These are phyloP conservation scores for Galerucella calmariensis DNA, from an alignment of 2,888 invertebrate species.

Conservation along the genomic window DNA sequence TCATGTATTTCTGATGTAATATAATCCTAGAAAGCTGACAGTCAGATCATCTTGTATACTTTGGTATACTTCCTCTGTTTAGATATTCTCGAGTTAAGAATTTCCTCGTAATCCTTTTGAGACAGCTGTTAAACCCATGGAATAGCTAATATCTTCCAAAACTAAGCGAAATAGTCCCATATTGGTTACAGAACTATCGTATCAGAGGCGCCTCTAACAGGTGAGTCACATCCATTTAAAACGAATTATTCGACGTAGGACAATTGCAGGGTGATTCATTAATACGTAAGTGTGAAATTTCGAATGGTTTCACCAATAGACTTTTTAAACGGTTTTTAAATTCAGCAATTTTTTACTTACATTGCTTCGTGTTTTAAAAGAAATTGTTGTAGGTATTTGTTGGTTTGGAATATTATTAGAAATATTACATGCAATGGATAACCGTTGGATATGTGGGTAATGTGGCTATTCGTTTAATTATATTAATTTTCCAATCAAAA, in stretches of 20 bases:
- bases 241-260: neutral
- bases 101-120: neutral
- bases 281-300: too few relatives aligned
- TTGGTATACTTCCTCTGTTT: slow-evolving; percentile 6
- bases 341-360: too few relatives aligned
- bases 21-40: neutral
- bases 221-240: neutral
- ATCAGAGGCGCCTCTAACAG: neutral
- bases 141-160: neutral
- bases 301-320: too few relatives aligned
- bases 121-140: slow-evolving; percentile 8
- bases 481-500: too few relatives aligned
- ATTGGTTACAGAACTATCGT: neutral
- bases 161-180: neutral
- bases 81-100: slow-evolving; percentile 10
- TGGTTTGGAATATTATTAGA: too few relatives aligned
- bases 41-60: slow-evolving; percentile 7
- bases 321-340: too few relatives aligned
- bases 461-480: too few relatives aligned
- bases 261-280: neutral
- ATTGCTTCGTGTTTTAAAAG: too few relatives aligned
- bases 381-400: too few relatives aligned
- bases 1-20: slow-evolving; percentile 1
- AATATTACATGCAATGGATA: too few relatives aligned
- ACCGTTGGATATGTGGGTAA: too few relatives aligned